Percentiles rank a stretch among this genome's conserved stretches.
These are phyloP conservation scores for Pemphigus obesinymphae DNA, from an alignment of 1,140 invertebrate genomes.

Conservation along the genomic window DNA sequence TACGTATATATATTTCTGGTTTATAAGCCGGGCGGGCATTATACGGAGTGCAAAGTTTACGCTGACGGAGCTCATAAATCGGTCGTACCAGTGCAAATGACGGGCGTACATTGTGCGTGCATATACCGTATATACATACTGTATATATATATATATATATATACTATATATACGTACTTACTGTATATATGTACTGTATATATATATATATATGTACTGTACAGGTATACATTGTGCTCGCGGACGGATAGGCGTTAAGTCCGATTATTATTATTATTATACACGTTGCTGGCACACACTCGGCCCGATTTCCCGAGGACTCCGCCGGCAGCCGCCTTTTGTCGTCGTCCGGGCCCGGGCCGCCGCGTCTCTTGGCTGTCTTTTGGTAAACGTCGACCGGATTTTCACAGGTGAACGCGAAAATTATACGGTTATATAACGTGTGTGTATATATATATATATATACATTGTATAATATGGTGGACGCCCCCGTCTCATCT, in stretches of 20 bases:
- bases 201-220: background rate
- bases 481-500: background rate
- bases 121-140: background rate
- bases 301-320: background rate
- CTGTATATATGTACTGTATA: too few species aligned
- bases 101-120: background rate
- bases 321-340: background rate
- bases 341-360: background rate
- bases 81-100: constrained; percentile 15
- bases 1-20: background rate
- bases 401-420: too few species aligned
- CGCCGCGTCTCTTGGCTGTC: background rate
- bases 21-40: background rate
- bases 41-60: constrained; percentile 13
- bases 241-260: background rate
- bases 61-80: constrained; percentile 29
- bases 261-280: too few species aligned
- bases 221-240: background rate
- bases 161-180: too few species aligned
- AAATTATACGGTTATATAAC: background rate
- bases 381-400: background rate
- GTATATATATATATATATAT: too few species aligned
- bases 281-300: background rate
- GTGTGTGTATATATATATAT: background rate
- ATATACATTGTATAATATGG: background rate